Conservation (phyloP, 2,113 vertebrate species). For the Pogonocichla stellata region DNA sequence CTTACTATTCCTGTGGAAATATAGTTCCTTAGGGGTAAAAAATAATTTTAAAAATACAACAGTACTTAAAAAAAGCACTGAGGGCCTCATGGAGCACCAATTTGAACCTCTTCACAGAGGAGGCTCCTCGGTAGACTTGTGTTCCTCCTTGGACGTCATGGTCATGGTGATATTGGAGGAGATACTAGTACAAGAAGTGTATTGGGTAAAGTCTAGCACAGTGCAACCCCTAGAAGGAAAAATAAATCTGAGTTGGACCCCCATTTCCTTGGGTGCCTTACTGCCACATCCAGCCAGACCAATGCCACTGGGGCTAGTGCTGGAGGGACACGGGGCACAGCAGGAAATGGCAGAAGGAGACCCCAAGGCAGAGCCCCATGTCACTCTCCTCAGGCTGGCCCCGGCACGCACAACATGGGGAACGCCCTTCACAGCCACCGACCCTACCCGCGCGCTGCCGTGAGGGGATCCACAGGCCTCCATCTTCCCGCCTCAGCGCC, state of each 20-base stretch:
- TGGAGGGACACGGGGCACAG: rapidly evolving
- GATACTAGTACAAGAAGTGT: too few species aligned
- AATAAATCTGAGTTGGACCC: background rate
- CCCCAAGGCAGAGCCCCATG: rapidly evolving
- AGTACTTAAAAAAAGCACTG: background rate
- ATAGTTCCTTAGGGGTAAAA: background rate
- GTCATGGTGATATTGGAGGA: too few species aligned
- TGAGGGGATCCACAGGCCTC: background rate
- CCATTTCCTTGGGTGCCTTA: background rate
- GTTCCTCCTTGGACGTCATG: rapidly evolving
- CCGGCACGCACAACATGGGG: rapidly evolving
- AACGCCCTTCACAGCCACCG: rapidly evolving
- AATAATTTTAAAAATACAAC: background rate
- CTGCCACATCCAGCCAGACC: background rate
- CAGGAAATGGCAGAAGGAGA: background rate
- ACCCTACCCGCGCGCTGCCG: background rate
- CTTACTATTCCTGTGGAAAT: background rate
- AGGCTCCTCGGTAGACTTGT: rapidly evolving
- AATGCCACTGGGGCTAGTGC: rapidly evolving
- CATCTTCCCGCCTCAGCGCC: background rate
- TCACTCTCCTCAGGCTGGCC: background rate
- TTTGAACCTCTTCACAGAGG: background rate
- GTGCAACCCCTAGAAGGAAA: background rate
- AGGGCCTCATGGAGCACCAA: rapidly evolving
- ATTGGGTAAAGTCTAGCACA: background rate